Percentiles rank a stretch among this genome's conserved stretches.
Evolutionary conservation across 2,888 invertebrate genomes (phyloP).

Genomic region (Liopterus haemorrhoidalis): DNA sequence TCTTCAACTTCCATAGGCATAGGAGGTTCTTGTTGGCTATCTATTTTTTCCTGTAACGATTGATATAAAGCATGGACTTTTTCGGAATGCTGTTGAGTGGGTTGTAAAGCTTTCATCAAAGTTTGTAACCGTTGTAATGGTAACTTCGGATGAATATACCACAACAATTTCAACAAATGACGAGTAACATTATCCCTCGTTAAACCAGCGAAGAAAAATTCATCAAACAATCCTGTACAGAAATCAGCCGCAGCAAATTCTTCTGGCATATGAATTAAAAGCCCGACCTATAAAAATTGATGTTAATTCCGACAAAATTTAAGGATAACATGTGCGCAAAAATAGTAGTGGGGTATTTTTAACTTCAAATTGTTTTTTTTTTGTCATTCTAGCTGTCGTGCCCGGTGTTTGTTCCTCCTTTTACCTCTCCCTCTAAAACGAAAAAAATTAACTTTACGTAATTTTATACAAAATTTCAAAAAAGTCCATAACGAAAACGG

Average conservation of each 20-base stretch:
- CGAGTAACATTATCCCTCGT: slow-evolving; percentile 86
- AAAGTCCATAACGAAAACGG: too few species aligned
- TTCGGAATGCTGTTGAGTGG: slow-evolving; percentile 74
- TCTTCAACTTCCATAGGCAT: slow-evolving; percentile 65
- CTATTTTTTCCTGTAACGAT: slow-evolving; percentile 71
- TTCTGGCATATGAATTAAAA: slow-evolving; percentile 82
- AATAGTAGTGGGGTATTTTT: too few species aligned
- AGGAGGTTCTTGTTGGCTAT: slow-evolving; percentile 60
- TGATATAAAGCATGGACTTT: slow-evolving; percentile 76
- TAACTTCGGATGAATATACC: slow-evolving; percentile 83
- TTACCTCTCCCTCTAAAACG: too few species aligned
- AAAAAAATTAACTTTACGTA: too few species aligned
- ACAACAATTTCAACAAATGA: slow-evolving; percentile 83
- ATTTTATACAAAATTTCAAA: too few species aligned
- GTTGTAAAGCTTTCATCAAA: slow-evolving; percentile 73
- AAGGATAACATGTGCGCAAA: too few species aligned
- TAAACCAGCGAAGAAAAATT: slow-evolving; percentile 87
- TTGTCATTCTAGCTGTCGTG: too few species aligned
- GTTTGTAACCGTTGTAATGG: slow-evolving; percentile 73
- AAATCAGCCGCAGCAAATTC: slow-evolving; percentile 92
- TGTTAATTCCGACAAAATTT: too few species aligned
- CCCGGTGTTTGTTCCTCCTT: too few species aligned
- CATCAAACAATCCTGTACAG: slow-evolving; percentile 91
- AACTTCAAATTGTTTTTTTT: too few species aligned
- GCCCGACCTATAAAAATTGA: slow-evolving; percentile 52